Evolutionary conservation across 2,888 invertebrate species (phyloP).

Genomic region (Dendrolimus pini): DNA sequence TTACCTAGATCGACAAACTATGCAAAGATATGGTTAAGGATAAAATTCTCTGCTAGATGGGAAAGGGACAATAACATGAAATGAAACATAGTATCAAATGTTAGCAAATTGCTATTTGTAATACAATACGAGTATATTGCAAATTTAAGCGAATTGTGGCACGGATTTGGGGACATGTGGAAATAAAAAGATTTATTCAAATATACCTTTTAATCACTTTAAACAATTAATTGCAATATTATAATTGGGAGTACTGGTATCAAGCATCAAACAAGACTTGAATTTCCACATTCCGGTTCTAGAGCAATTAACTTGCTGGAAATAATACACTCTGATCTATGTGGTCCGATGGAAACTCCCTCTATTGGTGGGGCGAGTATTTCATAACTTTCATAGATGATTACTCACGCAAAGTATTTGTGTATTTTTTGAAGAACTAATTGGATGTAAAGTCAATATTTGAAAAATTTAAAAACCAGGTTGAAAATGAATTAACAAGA

Average conservation of each 20-base stretch:
- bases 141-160: constrained; percentile 4
- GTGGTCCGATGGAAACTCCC: constrained; percentile 4
- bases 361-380: constrained; percentile 6
- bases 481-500: constrained; percentile 10
- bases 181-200: too few species aligned
- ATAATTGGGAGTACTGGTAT: too few species aligned
- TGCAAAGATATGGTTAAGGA: not conserved
- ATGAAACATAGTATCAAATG: not conserved
- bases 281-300: not conserved
- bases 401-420: constrained; percentile 9
- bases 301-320: not conserved
- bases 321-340: constrained; percentile 4
- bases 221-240: too few species aligned
- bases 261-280: not conserved
- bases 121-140: constrained; percentile 1
- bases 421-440: constrained; percentile 11
- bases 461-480: constrained; percentile 8
- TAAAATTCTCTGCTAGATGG: not conserved
- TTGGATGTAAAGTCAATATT: constrained; percentile 6
- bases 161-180: not conserved
- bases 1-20: too few species aligned
- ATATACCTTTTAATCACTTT: too few species aligned
- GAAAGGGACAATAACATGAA: not conserved
- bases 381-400: constrained; percentile 12
- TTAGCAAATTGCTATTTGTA: constrained; percentile 6